Percentiles rank a stretch among this genome's conserved stretches.
These are phyloP conservation scores for Axinella damicornis DNA, from an alignment of 37 sponge, comb jelly and placozoan genomes.

Conservation along the genomic window DNA sequence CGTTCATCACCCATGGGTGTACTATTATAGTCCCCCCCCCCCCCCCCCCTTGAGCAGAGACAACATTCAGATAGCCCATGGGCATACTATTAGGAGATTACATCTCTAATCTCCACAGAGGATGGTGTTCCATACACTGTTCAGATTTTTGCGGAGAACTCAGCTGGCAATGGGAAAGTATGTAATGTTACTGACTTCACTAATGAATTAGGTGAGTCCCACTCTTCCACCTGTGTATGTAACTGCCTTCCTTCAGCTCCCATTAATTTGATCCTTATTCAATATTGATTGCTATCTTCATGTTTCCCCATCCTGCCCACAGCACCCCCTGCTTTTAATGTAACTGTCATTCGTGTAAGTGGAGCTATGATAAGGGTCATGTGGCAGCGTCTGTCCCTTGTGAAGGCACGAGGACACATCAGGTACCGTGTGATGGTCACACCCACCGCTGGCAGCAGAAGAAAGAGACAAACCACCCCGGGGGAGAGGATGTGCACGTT, in stretches of 20 bases:
- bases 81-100: too few relatives aligned
- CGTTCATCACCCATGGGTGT: too few relatives aligned
- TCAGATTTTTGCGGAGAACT: conserved; percentile 13
- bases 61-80: too few relatives aligned
- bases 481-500: not conserved
- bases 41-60: too few relatives aligned
- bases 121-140: conserved; percentile 48
- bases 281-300: too few relatives aligned
- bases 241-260: too few relatives aligned
- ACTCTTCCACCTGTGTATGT: too few relatives aligned
- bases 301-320: too few relatives aligned
- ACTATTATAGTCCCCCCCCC: too few relatives aligned
- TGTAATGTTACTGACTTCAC: conserved; percentile 16
- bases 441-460: not conserved
- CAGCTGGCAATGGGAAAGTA: not conserved
- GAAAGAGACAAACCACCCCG: not conserved
- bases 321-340: not conserved
- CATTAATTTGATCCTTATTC: too few relatives aligned
- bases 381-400: conserved; percentile 24
- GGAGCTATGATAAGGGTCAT: not conserved
- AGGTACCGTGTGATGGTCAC: conserved; percentile 13
- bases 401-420: conserved; percentile 5
- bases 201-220: conserved; percentile 15
- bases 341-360: not conserved
- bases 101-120: not conserved